Evolutionary conservation across 2,797 vertebrate species (phyloP).

Genomic region (Tokudaia tokunoshimensis): DNA sequence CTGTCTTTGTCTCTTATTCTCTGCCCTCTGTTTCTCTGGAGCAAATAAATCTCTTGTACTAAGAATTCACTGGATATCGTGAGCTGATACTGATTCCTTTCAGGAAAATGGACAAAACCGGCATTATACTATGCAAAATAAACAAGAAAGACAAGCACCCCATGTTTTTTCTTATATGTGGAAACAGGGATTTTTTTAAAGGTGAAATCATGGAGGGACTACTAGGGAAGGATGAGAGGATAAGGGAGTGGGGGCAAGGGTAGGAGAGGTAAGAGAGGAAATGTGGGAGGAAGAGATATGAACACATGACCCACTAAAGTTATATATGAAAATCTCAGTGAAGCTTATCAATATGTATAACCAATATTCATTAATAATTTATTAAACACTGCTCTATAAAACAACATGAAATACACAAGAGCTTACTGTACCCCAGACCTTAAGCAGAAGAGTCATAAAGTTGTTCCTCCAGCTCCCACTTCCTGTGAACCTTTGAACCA

Average conservation of each 20-base stretch:
- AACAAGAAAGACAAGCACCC: neutral
- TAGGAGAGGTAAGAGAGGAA: no score
- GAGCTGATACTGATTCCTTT: neutral
- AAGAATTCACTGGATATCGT: neutral
- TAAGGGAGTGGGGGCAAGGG: fast-evolving
- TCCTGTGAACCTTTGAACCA: neutral
- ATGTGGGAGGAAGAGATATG: neutral
- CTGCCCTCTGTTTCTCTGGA: neutral
- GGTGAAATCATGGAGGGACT: neutral
- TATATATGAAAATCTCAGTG: no score
- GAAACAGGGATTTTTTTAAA: neutral
- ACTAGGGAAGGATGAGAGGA: neutral
- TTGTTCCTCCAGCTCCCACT: neutral
- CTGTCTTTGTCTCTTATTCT: neutral
- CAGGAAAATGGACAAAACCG: neutral
- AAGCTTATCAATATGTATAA: neutral
- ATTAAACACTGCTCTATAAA: neutral
- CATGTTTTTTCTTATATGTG: neutral
- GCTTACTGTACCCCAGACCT: neutral
- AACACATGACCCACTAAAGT: neutral
- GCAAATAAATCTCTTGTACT: neutral
- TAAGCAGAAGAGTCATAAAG: neutral
- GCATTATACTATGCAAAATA: neutral
- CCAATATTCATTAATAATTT: neutral
- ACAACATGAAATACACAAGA: neutral